Conservation (phyloP, 2,888 invertebrate species). For the Andrena trimmerana region DNA sequence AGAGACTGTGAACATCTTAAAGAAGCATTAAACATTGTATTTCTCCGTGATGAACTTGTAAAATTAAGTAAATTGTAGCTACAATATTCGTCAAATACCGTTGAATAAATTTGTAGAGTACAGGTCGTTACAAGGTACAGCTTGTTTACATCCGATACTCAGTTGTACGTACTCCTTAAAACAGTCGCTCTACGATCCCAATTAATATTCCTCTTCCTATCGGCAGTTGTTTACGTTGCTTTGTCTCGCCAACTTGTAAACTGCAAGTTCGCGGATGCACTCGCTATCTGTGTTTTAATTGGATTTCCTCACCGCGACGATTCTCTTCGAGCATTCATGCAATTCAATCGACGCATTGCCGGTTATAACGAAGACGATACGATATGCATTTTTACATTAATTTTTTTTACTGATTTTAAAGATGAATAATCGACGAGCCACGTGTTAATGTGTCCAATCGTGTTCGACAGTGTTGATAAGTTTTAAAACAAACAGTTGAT, state of each 20-base stretch:
- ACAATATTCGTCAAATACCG: background rate
- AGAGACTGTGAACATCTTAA: too few species aligned
- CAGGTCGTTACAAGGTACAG: background rate
- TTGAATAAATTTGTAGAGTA: background rate
- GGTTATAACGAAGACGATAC: background rate
- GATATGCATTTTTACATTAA: background rate
- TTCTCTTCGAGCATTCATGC: background rate
- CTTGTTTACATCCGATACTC: background rate
- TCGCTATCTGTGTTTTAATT: conserved; percentile 27
- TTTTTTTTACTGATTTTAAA: background rate
- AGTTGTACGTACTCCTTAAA: background rate
- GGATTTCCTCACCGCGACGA: conserved; percentile 28
- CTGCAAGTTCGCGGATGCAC: conserved; percentile 14
- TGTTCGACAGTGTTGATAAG: too few species aligned
- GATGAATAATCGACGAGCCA: too few species aligned
- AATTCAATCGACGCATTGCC: conserved; percentile 2
- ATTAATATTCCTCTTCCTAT: conserved; percentile 30
- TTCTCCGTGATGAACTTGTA: too few species aligned
- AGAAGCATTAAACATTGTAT: too few species aligned
- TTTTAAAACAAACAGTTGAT: too few species aligned
- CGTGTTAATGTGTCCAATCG: background rate
- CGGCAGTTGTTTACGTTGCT: conserved; percentile 26
- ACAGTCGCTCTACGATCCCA: background rate
- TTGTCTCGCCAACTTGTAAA: conserved; percentile 24
- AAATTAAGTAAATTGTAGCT: background rate